Base-by-base conservation (phyloP, 2,113 vertebrate genomes). In the Gallinago media region DNA sequence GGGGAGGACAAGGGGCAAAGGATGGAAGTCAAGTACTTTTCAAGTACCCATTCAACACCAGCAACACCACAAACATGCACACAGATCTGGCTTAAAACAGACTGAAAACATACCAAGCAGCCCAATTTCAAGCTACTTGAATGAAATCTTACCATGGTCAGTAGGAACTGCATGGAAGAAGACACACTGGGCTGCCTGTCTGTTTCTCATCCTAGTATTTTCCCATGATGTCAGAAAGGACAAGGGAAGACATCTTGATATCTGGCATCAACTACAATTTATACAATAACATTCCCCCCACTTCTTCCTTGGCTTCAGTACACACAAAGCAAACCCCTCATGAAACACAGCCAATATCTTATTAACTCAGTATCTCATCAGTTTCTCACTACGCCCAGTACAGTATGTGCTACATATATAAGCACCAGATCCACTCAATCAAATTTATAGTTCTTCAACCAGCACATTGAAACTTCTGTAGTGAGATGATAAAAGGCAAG, bases 61-160 rank as follows among this genome's bases (percentile, higher is more conserved):
- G 32, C 42, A 88, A 54, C 25, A 67, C 0, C 0, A 7, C 6
- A 6, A n/a, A 38, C 11, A 4, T 17, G 22, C 40, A 76, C 2
- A 2, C 3, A 82, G 9, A 61, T 16, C 11, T 16, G 21, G 21
- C 40, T 88, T 61, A 49, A 58, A 67, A 29, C 19, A 63, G 49
- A 76, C 72, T 15, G n/a, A 71, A 79, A 74, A 46, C 22, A 38
- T 3, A 40, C 29, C 40, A 34, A 5, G 11, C 22, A 62, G 77
- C 7, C 58, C 47, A 46, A 5, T 62, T 75, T 56, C 25, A 50
- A 87, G 29, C 4, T 62, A 68, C 10, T 21, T 23, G 18, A 74
- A 55, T 27, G 29, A 82, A 79, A 50, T 56, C 32, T 34, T 42
- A 36, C 21, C 50, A 31, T 8, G 10, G 9, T 17, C 66, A 74